These are phyloP conservation scores for Falco concolor DNA, from an alignment of 2,797 vertebrate genomes.

Conservation along the genomic window DNA sequence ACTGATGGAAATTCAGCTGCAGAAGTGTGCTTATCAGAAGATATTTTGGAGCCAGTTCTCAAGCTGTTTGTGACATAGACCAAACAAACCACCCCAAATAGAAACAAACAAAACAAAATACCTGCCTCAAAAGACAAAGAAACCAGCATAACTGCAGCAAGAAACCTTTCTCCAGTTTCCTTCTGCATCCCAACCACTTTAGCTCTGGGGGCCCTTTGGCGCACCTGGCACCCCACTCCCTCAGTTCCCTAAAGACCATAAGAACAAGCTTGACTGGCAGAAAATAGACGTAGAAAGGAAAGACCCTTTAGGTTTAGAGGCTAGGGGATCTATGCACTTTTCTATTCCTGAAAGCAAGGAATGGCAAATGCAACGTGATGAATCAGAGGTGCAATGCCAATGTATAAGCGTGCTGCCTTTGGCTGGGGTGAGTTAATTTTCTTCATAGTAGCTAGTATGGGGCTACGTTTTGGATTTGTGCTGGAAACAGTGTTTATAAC, in stretches of 20 bases:
- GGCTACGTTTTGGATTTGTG: too few species aligned
- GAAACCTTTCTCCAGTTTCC: neutral
- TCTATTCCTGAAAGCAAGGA: neutral
- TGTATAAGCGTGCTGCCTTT: neutral
- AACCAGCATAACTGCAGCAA: neutral
- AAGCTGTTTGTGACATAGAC: neutral
- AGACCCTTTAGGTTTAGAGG: neutral
- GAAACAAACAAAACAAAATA: neutral
- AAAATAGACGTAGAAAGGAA: neutral
- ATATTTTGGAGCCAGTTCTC: neutral
- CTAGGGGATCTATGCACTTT: neutral
- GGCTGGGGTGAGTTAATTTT: too few species aligned
- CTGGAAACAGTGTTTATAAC: too few species aligned
- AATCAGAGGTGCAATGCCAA: neutral
- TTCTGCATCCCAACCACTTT: rapidly evolving
- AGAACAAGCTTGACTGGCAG: neutral
- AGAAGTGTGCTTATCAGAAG: neutral
- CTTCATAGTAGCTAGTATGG: too few species aligned
- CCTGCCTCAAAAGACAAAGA: neutral
- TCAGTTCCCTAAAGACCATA: neutral
- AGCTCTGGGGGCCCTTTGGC: neutral
- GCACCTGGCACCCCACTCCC: neutral
- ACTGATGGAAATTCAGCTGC: neutral
- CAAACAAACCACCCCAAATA: neutral
- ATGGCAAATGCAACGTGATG: neutral